These are phyloP conservation scores for Hylia prasina DNA, from an alignment of 2,113 vertebrate species.

Conservation along the genomic window DNA sequence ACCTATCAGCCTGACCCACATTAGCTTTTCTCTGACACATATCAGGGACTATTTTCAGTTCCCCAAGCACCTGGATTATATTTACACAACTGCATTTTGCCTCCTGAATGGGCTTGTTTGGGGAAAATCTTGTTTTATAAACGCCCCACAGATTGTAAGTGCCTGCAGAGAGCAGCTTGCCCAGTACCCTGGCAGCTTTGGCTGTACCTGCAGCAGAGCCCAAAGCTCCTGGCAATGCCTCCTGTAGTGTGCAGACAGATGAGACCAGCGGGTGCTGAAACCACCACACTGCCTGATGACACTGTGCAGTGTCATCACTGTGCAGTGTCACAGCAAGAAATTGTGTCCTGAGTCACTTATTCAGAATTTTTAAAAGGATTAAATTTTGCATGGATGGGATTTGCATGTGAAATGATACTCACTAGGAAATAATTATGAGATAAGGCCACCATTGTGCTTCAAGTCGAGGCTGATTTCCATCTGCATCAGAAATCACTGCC, in stretches of 20 bases:
- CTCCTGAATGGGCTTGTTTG: background rate
- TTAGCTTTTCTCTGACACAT: background rate
- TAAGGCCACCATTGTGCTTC: background rate
- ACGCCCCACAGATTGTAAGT: background rate
- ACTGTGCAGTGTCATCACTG: background rate
- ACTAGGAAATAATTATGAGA: slow-evolving; percentile 16
- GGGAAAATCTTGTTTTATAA: background rate
- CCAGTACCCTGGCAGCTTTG: background rate
- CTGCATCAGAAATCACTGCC: background rate
- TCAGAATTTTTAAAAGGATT: slow-evolving; percentile 17
- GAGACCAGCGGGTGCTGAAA: background rate
- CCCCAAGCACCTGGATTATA: background rate
- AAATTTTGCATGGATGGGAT: background rate
- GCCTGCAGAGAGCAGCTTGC: background rate
- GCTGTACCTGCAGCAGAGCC: background rate
- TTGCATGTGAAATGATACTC: slow-evolving; percentile 53
- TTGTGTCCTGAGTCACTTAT: background rate
- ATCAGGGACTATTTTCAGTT: background rate
- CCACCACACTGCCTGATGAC: background rate
- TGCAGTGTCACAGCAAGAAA: background rate
- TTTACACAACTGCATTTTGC: background rate
- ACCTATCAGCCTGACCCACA: background rate
- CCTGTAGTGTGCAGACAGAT: background rate
- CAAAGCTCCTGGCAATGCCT: background rate
- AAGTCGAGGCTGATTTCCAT: background rate